Conservation (phyloP, 2,113 vertebrate species). For the Cyphomyrus plagiostoma region DNA sequence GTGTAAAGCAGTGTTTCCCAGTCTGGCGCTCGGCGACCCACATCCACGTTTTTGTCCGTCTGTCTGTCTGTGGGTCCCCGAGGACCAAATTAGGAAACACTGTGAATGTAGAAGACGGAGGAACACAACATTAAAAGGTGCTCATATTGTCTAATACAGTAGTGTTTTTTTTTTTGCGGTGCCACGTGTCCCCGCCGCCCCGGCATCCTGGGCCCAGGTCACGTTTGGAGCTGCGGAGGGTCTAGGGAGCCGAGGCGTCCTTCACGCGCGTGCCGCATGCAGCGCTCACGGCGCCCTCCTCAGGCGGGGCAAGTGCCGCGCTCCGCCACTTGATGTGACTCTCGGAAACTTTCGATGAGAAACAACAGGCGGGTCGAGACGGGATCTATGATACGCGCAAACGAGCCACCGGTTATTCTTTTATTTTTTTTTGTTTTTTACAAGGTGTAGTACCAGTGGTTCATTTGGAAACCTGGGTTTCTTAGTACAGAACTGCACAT, state of each 20-base stretch:
- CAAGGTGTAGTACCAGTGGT: background rate
- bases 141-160: background rate
- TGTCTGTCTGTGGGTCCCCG: background rate
- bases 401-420: background rate
- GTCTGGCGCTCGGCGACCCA: background rate
- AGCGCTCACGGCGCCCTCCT: constrained; percentile 13
- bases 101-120: background rate
- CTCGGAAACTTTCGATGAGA: background rate
- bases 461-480: background rate
- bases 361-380: background rate
- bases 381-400: background rate
- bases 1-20: background rate
- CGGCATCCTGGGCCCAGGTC: constrained; percentile 57
- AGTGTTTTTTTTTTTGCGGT: constrained; percentile 57
- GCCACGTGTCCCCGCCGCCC: constrained; percentile 83
- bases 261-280: constrained; percentile 24
- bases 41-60: background rate
- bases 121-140: background rate
- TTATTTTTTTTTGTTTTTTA: background rate
- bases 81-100: background rate
- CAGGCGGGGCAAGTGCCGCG: constrained; percentile 16
- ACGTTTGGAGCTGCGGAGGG: constrained; percentile 13
- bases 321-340: constrained; percentile 25
- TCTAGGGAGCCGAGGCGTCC: background rate
- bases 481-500: background rate